Conservation (phyloP, 2,888 invertebrate genomes). For the Cataglyphis livida region DNA sequence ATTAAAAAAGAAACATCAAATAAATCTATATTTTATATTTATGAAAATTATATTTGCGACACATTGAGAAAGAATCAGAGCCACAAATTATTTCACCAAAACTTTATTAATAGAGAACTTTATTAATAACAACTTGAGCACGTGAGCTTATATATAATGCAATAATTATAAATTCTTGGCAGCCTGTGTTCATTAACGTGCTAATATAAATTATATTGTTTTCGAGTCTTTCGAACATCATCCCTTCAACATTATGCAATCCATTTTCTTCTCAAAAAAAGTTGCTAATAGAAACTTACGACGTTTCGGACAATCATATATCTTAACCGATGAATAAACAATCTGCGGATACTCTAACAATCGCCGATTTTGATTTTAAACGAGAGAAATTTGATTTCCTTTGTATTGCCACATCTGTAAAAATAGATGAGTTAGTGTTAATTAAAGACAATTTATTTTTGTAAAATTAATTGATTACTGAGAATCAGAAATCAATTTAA, state of each 20-base stretch:
- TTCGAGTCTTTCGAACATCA: not conserved
- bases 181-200: slow-evolving; percentile 27
- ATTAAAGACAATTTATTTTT: not conserved
- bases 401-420: slow-evolving; percentile 12
- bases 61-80: not conserved
- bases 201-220: slow-evolving; percentile 17
- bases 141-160: slow-evolving; percentile 2
- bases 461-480: not conserved
- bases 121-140: slow-evolving; percentile 16
- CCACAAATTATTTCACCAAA: not conserved
- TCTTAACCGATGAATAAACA: slow-evolving; percentile 35
- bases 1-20: not conserved
- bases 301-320: not conserved
- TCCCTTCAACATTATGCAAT: not conserved
- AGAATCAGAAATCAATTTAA: not conserved
- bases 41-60: not conserved
- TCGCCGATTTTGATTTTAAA: slow-evolving; percentile 45
- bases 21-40: not conserved
- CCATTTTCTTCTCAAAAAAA: not conserved
- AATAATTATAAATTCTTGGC: slow-evolving; percentile 38
- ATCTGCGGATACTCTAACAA: slow-evolving; percentile 10
- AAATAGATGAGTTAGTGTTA: not conserved
- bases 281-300: slow-evolving; percentile 21
- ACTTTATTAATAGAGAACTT: slow-evolving; percentile 34
- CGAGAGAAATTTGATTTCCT: slow-evolving; percentile 28